Evolutionary conservation across 2,888 invertebrate species (phyloP), one percentile per base, ranked within the genome.

Genomic region (Pheosia tremula): DNA sequence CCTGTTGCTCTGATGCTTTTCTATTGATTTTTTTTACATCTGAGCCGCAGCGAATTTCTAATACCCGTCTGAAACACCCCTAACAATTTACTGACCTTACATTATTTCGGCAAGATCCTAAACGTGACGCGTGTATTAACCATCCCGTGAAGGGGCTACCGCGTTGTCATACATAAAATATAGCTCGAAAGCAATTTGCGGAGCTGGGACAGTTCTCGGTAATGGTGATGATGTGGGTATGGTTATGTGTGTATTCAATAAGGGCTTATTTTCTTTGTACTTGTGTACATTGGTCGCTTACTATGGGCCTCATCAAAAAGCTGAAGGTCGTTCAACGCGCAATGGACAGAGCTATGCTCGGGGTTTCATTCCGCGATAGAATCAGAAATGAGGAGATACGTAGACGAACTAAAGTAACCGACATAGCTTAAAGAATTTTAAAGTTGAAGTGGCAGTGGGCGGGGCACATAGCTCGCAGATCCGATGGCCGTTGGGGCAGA

Each of bases 141-240:
- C 58, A 67, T 45, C 57, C 56, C 58, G 63, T 68, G 68, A 71
- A 70, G 68, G 72, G 68, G 68, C 64, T 63, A 62, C 65, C 61
- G 70, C 67, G 75, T 75, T 74, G 75, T 78, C 78, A 72, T 79
- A 83, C 78, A 81, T 82, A 79, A 81, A 80, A 78, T 79, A 81
- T 71, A 63, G 67, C 62, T 67, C 55, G 56, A 64, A 63, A 75
- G 65, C 66, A 75, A 74, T 77, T 75, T 72, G 64, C 62, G 67
- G 63, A 52, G 49, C 50, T 57, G 70, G 68, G 68, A 71, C 68
- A 67, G 69, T 74, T 68, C 55, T 72, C 56, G 54, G 37, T 58
- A 69, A 76, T 72, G 75, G 75, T 74, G 63, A 72, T 67, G 64
- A 62, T 60, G 55, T 59, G 6, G 4, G 55, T 55, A 39, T 39